Evolutionary conservation across 2,113 vertebrate species (phyloP).

Genomic region (Paramormyrops kingsleyae): DNA sequence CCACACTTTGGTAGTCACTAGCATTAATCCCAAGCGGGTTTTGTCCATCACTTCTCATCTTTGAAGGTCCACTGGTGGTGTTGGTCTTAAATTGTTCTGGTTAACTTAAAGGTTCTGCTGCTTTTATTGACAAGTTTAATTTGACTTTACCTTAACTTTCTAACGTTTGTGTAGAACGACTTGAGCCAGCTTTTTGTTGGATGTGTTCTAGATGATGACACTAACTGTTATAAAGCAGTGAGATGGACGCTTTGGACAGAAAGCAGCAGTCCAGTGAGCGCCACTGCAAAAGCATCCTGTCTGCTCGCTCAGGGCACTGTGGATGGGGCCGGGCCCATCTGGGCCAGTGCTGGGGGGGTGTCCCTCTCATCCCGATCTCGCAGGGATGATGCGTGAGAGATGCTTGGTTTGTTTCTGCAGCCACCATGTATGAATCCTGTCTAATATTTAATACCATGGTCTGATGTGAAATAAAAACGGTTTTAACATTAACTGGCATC

Average conservation of each 20-base stretch:
- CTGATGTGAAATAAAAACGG: background rate
- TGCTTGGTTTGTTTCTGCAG: background rate
- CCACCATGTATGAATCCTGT: background rate
- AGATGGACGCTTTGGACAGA: background rate
- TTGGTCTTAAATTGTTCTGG: background rate
- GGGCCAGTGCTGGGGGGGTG: background rate
- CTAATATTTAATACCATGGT: background rate
- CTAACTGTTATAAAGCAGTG: background rate
- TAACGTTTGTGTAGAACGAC: background rate
- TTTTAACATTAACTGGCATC: slow-evolving; percentile 11
- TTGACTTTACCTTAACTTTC: background rate
- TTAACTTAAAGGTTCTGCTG: background rate
- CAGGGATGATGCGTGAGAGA: background rate
- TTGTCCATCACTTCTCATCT: background rate
- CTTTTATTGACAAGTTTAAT: background rate
- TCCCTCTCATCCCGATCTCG: background rate
- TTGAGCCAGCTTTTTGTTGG: background rate
- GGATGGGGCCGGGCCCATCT: background rate
- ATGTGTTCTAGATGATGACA: background rate
- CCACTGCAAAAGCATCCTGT: background rate
- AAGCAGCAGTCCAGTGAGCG: background rate
- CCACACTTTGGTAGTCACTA: background rate
- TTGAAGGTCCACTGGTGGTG: background rate
- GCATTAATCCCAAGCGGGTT: background rate
- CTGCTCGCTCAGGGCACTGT: background rate